Base-by-base conservation (phyloP, 2,888 invertebrate genomes). In the Deilephila elpenor region DNA sequence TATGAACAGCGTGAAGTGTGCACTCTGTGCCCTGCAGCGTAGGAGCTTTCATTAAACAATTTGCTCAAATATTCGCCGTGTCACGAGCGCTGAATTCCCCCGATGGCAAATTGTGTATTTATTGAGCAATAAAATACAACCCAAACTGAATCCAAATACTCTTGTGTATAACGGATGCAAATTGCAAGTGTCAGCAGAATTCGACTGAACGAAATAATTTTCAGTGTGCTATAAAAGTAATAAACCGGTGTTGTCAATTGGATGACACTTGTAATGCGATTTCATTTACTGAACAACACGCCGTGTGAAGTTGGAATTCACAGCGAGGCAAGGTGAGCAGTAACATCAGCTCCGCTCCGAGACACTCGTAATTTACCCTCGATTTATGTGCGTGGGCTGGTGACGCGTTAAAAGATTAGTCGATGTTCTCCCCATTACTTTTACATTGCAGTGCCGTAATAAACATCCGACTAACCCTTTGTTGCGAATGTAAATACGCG, bases 371-470 rank as follows among this genome's bases (percentile, higher is more conserved):
- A 91, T 85, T 93, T 90, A 90, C 82, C 80, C 77, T 81, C 84
- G 86, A 93, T 93, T 93, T 93, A 94, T 93, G 93, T 93, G 93
- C 93, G 92, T 93, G 93, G 92, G 91, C 90, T 85, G 90, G 84
- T 90, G 92, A 93, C 91, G 89, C 83, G 88, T 84, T 93, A 93
- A 93, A 89, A 93, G 92, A 93, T 94, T 93, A 93, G 91, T 91
- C 85, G 85, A 82, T 80, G 81, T 77, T 75, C 72, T 73, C 71
- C 20, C 67, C 25, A 67, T 74, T 77, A 78, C 77, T 78, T 77
- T 77, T 78, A 76, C 74, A 76, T 71, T 44, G 60, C 53, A 61
- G 29, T 64, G 44, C 20, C 25, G 62, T 62, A 37, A 75, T 73
- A 77, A 75, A 76, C 71, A 76, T 67, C 44, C 5, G 51, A 14